Evolutionary conservation across 2,797 vertebrate genomes (phyloP), one percentile per base, ranked within the genome.

Genomic region (Poecilia wingei): DNA sequence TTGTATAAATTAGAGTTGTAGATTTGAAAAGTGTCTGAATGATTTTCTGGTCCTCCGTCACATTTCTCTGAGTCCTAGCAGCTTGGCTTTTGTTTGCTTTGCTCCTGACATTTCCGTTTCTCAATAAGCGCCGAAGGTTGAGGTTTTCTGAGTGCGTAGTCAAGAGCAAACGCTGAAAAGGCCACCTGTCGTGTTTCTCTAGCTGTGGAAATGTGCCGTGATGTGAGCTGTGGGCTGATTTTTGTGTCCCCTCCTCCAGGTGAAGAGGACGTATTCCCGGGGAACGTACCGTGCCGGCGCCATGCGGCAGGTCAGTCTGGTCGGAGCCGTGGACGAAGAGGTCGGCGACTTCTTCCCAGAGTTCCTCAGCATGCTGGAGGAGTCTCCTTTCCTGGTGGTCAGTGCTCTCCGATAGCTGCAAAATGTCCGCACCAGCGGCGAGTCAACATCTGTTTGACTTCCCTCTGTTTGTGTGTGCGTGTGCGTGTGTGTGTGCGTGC

Each of bases 311-410:
- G 98, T 99, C 95, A 99, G 98, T 92, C 95, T 99, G 93, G 98
- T 99, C 68, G 98, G 98, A 83, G 98, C 98, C 12, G 98, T 99
- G 91, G 98, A 99, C 77, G 98, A 99, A 92, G 98, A 99, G 93
- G 98, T 99, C n/a, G 98, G 98, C 80, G 98, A 99, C 93, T 99
- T 97, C 89, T 99, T 99, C 93, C 98, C 98, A 4, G 98, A 99
- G 91, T 99, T 99, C 93, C 96, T 99, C 93, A 96, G 90, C 95
- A 97, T 99, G 97, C 92, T 99, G 85, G 96, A 98, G 94, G 96
- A 97, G 36, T 99, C 98, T 75, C 98, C 98, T 46, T 99, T 99
- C 93, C 96, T 99, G 91, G 96, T 97, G 96, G 98, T 99, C 91
- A 95, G 96, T 91, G 41, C 46, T 33, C n/a, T 70, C 68, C 72